Evolutionary conservation across 2,888 invertebrate species (phyloP).

Genomic region (Eupithecia subfuscata): DNA sequence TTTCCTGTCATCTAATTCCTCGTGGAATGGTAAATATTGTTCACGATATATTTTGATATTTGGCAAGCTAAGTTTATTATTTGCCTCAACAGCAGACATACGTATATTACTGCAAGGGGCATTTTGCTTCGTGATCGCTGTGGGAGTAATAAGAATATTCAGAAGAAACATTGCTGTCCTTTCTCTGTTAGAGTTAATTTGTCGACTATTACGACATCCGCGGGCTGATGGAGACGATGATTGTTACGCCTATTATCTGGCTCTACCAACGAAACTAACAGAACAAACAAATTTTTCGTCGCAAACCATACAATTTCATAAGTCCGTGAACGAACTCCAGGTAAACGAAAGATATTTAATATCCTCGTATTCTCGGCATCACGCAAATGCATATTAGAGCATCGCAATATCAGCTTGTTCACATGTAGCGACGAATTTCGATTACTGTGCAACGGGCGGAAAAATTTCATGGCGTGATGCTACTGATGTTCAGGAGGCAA

Average conservation of each 20-base stretch:
- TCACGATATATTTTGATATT: neutral
- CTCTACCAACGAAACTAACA: neutral
- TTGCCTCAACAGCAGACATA: too few species aligned
- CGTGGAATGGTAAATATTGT: neutral
- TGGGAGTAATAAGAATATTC: too few species aligned
- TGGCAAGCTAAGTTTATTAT: neutral
- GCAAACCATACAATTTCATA: neutral
- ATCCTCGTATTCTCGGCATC: slow-evolving; percentile 21
- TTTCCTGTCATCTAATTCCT: too few species aligned
- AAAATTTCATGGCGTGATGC: slow-evolving; percentile 48
- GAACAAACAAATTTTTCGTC: neutral
- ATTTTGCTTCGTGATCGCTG: too few species aligned
- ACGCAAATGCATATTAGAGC: slow-evolving; percentile 33
- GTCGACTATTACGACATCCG: too few species aligned
- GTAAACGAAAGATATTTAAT: slow-evolving; percentile 24
- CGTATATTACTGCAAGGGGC: too few species aligned
- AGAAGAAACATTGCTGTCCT: too few species aligned
- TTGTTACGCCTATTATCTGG: neutral
- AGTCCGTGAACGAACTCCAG: neutral
- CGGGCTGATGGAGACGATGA: too few species aligned
- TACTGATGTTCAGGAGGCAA: slow-evolving; percentile 13
- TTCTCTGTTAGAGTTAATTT: too few species aligned
- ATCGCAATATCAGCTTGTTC: slow-evolving; percentile 28
- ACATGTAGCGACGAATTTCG: slow-evolving; percentile 45
- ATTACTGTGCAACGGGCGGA: slow-evolving; percentile 58